These are phyloP conservation scores for Ophioninae sp. DNA, from an alignment of 2,888 invertebrate genomes.

Conservation along the genomic window DNA sequence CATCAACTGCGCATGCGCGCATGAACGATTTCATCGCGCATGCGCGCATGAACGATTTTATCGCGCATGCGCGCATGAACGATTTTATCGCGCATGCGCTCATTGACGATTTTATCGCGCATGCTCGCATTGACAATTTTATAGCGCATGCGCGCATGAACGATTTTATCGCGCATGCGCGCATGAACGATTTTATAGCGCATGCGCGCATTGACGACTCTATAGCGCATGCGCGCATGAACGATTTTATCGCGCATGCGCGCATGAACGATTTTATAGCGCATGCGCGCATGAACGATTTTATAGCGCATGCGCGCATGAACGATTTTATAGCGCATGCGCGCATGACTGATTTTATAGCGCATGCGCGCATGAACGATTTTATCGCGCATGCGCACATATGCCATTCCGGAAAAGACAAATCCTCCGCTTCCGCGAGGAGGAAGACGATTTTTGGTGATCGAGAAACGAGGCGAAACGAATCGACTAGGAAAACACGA, in stretches of 20 bases:
- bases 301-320: slow-evolving; percentile 12
- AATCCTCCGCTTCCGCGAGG: slow-evolving; percentile 2
- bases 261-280: no score
- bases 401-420: not conserved
- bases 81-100: slow-evolving; percentile 11
- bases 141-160: slow-evolving; percentile 1
- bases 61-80: slow-evolving; percentile 1
- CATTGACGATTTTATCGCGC: not conserved
- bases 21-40: not conserved
- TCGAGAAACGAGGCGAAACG: slow-evolving; percentile 52
- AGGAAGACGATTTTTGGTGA: slow-evolving; percentile 30
- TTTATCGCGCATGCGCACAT: slow-evolving; percentile 9
- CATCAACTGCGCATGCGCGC: not conserved
- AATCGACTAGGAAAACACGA: slow-evolving; percentile 31
- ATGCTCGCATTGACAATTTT: not conserved
- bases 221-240: slow-evolving; percentile 1
- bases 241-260: slow-evolving; percentile 9
- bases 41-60: not conserved
- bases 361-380: not conserved
- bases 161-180: not conserved
- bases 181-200: not conserved
- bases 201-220: not conserved
- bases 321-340: slow-evolving; percentile 7
- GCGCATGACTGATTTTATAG: not conserved
- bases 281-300: no score